Evolutionary conservation across 2,113 vertebrate genomes (phyloP).

Genomic region (Halcyon senegalensis): DNA sequence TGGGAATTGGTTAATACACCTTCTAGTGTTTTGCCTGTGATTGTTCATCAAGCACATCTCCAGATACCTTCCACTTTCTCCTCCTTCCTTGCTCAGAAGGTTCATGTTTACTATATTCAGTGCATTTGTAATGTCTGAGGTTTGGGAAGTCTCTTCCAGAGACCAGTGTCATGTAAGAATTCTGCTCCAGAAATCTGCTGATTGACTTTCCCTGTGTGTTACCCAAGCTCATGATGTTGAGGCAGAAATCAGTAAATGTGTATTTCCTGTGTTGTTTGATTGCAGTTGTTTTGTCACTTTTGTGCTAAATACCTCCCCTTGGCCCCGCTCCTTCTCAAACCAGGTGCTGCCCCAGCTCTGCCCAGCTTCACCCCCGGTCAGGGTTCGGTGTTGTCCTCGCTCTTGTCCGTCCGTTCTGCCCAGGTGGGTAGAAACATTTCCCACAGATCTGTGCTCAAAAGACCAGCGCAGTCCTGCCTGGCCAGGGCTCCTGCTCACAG

Average conservation of each 20-base stretch:
- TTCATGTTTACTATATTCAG: neutral
- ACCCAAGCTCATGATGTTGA: neutral
- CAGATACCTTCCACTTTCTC: neutral
- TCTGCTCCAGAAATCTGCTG: neutral
- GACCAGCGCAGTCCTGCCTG: neutral
- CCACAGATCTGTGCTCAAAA: fast-evolving
- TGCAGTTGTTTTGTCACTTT: neutral
- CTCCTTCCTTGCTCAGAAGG: neutral
- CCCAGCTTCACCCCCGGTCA: neutral
- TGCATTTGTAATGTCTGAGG: neutral
- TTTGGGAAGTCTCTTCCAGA: neutral
- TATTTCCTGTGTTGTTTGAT: too few relatives aligned
- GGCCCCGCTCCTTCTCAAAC: neutral
- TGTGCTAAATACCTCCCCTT: neutral
- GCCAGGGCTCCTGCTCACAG: neutral
- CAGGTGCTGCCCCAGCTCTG: too few relatives aligned
- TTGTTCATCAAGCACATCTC: neutral
- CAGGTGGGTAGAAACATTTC: fast-evolving
- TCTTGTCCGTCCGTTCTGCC: neutral
- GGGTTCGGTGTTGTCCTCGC: neutral
- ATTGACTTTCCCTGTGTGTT: neutral
- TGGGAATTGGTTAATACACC: fast-evolving
- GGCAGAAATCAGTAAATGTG: fast-evolving
- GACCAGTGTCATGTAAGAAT: fast-evolving
- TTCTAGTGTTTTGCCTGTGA: neutral